Conservation (phyloP, 1,140 invertebrate genomes). For the Apis laboriosa region DNA sequence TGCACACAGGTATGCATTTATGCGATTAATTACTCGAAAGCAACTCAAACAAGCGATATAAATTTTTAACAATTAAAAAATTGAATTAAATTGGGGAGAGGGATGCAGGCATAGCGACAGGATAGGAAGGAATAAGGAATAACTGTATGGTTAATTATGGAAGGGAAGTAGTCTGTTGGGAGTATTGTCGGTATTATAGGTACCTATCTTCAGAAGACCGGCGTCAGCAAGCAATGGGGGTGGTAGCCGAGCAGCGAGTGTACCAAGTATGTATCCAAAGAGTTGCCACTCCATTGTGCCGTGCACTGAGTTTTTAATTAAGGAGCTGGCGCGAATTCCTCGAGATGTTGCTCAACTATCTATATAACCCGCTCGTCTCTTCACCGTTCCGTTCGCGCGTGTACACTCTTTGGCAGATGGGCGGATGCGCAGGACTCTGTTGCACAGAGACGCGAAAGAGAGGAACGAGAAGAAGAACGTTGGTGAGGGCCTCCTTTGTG, state of each 20-base stretch:
- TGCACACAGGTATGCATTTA: too few relatives aligned
- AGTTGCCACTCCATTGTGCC: constrained; percentile 75
- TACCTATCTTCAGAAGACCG: constrained; percentile 26
- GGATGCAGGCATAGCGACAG: too few relatives aligned
- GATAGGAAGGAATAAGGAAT: background rate
- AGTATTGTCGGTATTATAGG: constrained; percentile 51
- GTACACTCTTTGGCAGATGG: background rate
- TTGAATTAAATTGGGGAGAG: too few relatives aligned
- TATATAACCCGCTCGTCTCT: constrained; percentile 21
- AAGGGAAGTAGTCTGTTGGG: constrained; percentile 35
- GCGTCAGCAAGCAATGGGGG: constrained; percentile 25
- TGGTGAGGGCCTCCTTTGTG: constrained; percentile 53
- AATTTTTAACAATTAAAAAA: too few relatives aligned
- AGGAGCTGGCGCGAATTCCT: constrained; percentile 69
- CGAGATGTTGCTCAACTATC: constrained; percentile 51
- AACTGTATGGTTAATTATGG: background rate
- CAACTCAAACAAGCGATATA: too few relatives aligned
- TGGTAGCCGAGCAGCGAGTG: constrained; percentile 23
- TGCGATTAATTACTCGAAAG: too few relatives aligned
- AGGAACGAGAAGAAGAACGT: constrained; percentile 12
- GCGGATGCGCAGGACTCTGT: constrained; percentile 11
- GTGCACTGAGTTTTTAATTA: constrained; percentile 73
- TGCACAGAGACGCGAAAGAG: background rate
- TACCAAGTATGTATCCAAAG: constrained; percentile 62
- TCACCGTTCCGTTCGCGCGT: constrained; percentile 16